Conservation (phyloP, 2,797 vertebrate genomes). For the Pyrocephalus nanus region DNA sequence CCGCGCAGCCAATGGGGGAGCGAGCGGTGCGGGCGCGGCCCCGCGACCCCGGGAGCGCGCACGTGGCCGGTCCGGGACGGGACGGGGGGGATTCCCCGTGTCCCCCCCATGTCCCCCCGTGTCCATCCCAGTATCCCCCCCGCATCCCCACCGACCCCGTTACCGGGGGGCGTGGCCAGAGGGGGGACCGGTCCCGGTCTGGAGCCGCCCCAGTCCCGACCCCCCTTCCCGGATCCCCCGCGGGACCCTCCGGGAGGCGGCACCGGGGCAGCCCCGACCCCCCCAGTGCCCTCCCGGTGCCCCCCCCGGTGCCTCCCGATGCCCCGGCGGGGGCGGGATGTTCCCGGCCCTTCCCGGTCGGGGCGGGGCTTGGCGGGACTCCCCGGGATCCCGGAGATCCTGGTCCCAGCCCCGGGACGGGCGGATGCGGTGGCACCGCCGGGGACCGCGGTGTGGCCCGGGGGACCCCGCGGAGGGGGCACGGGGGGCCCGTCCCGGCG, state of each 20-base stretch:
- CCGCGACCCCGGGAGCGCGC: no score
- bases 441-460: no score
- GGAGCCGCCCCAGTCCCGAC: neutral
- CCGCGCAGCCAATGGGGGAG: accelerated
- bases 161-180: accelerated
- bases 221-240: no score
- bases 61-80: no score
- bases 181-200: neutral
- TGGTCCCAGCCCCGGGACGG: neutral
- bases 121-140: no score
- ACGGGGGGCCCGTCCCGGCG: neutral
- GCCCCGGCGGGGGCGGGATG: neutral
- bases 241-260: neutral
- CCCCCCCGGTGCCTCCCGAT: neutral
- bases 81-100: no score
- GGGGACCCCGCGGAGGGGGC: neutral
- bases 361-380: neutral
- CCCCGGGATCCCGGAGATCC: conserved; percentile 10
- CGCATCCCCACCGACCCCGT: neutral
- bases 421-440: neutral
- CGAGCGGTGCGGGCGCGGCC: neutral
- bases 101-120: neutral
- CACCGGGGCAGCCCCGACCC: neutral
- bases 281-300: neutral
- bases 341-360: neutral